Evolutionary conservation across 2,797 vertebrate species (phyloP), one percentile per base, ranked within the genome.

Genomic region (Xerus rutilus): DNA sequence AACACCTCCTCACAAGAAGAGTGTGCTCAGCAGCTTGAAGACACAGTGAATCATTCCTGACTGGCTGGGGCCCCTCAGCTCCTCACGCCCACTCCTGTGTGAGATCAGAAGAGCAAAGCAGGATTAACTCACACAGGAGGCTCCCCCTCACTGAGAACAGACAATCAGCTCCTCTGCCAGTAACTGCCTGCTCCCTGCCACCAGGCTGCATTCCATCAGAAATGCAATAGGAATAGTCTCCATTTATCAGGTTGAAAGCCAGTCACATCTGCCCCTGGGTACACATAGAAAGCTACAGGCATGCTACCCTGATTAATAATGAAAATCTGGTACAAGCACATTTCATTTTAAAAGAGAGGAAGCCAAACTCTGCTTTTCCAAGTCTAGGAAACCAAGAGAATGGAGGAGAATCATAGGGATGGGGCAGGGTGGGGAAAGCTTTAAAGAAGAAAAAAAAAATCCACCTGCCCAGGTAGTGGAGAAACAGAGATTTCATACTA

Each of bases 391-490:
- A 83, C 30, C 45, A 84, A 54, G 12, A 76, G 73, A 89, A 21
- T 52, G 32, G 43, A 62, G 12, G 13, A 57, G 12, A 45, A 67
- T 39, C 39, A 30, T 3, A 72, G 3, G 18, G 21, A 62, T 82
- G 2, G 39, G 2, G 3, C 2, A n/a, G 5, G 4, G 6, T 30
- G 4, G 25, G 28, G 7, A 9, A 25, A 47, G 1, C 10, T 72
- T 89, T 43, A 79, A 57, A n/a, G 21, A 67, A 91, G 64, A n/a
- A n/a, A 59, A 72, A 86, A 93, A 74, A 86, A 84, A 89, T 67
- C 47, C 62, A 97, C 72, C 86, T 74, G 74, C 18, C 83, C 64
- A 89, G 76, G 87, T 81, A 64, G 45, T 32, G 23, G 11, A 14
- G 4, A 94, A 70, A 45, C 23, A 54, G 49, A 62, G 3, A 93